A percentile compares a stretch with the other conserved stretches of the same genome.
Conservation (phyloP, 2,797 vertebrate species). For the Bradypodion ventrale region DNA sequence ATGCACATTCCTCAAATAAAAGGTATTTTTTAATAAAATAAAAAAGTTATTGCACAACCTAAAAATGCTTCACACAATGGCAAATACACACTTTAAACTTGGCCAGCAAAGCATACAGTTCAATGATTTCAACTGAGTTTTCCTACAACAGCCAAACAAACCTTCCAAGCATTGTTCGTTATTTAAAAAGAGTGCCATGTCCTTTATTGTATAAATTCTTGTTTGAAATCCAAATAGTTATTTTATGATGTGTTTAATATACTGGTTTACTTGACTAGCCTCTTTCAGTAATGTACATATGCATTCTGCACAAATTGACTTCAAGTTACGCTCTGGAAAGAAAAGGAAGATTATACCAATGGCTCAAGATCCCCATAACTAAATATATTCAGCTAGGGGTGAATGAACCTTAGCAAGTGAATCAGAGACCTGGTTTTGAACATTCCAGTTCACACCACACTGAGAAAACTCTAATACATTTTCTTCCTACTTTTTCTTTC, state of each 20-base stretch:
- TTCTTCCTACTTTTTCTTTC: too few relatives aligned
- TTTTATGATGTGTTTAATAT: constrained; percentile 35
- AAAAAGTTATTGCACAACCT: constrained; percentile 29
- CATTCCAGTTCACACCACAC: not conserved
- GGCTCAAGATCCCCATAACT: too few relatives aligned
- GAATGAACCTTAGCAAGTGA: not conserved
- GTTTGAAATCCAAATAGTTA: not conserved
- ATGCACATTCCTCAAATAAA: constrained; percentile 38
- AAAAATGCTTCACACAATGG: constrained; percentile 30
- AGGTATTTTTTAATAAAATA: constrained; percentile 1
- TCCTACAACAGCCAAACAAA: constrained; percentile 40
- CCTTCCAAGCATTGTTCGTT: constrained; percentile 41
- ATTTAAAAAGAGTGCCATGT: constrained; percentile 20
- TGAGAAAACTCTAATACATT: not conserved
- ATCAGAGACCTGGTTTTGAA: not conserved
- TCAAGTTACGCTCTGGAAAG: not conserved
- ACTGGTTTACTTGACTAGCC: constrained; percentile 42
- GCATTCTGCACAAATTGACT: not conserved
- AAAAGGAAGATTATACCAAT: not conserved
- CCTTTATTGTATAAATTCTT: constrained; percentile 16
- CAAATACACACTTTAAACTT: constrained; percentile 21
- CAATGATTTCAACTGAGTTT: constrained; percentile 41
- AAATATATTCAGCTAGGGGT: too few relatives aligned
- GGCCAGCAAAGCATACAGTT: constrained; percentile 15
- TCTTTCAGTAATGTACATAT: constrained; percentile 27